Evolutionary conservation across 2,113 vertebrate species (phyloP), one percentile per base, ranked within the genome.

Genomic region (Calypte anna): DNA sequence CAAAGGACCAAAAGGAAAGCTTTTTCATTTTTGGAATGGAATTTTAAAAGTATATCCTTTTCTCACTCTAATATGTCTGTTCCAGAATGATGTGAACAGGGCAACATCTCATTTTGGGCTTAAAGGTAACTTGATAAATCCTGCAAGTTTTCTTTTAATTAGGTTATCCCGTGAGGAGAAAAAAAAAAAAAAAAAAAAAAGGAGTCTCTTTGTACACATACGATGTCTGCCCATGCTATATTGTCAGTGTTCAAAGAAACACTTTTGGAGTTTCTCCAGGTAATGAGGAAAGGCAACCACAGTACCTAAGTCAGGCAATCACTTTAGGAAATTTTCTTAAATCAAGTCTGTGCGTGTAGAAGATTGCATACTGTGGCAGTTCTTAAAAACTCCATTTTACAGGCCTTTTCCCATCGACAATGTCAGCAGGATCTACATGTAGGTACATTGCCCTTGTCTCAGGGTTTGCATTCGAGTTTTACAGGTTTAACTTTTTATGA

Each of bases 381-480:
- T 94, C 54, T 51, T 82, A 58, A 92, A 93, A 89, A 14, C 30
- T 23, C 25, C 14, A 8, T 68, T 91, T 87, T 87, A 54, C 33
- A 80, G 81, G 40, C 51, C 31, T 93, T 89, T 91, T 77, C 58
- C 54, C 15, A 59, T 89, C 84, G 87, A 36, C 28, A 31, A 2
- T 46, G 50, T 88, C 84, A 79, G 44, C 1, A 0, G 53, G 48
- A 58, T 66, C 70, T 91, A 58, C 30, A 12, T 40, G 55, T 68
- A 64, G 40, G 85, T 86, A 51, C 72, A 62, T 86, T 85, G 66
- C 33, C 30, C 58, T 77, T 79, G 38, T 78, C 93, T 97, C 74
- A 54, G 64, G 91, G 81, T 91, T 94, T 89, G 17, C 62, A 54
- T 91, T 89, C 66, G 51, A 48, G 62, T 87, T 54, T 72, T 64